Evolutionary conservation across 2,797 vertebrate genomes (phyloP).

Genomic region (Manis pentadactyla): DNA sequence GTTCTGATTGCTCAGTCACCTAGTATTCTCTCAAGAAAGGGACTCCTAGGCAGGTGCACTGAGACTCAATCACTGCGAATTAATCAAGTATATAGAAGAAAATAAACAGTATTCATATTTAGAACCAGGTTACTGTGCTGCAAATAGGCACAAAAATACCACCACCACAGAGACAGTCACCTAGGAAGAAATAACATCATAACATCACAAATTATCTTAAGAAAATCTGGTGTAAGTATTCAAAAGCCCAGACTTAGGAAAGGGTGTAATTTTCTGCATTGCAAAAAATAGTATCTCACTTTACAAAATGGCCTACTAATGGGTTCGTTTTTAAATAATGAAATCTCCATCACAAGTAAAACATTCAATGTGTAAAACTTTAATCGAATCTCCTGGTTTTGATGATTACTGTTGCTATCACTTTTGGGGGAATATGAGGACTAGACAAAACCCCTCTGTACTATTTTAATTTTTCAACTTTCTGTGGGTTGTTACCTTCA

Average conservation of each 20-base stretch:
- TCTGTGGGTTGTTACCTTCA: background rate
- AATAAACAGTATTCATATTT: background rate
- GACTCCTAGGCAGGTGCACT: background rate
- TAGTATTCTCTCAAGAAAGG: background rate
- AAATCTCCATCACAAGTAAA: background rate
- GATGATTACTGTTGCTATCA: background rate
- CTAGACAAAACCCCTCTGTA: background rate
- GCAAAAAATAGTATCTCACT: background rate
- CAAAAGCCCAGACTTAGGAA: background rate
- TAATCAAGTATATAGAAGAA: background rate
- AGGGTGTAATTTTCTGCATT: background rate
- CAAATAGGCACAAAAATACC: background rate
- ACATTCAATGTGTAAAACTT: background rate
- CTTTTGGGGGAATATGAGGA: background rate
- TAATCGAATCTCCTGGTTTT: background rate
- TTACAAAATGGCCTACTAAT: background rate
- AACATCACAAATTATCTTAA: background rate
- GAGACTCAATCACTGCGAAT: background rate
- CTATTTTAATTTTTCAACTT: background rate
- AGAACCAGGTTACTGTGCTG: background rate
- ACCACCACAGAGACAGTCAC: background rate
- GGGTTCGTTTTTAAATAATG: slow-evolving; percentile 1
- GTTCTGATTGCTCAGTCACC: background rate
- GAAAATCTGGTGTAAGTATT: background rate
- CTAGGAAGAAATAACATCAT: background rate